These are phyloP conservation scores for Drosophila hawaiiensis DNA, from an alignment of 2,888 invertebrate genomes.

Conservation along the genomic window DNA sequence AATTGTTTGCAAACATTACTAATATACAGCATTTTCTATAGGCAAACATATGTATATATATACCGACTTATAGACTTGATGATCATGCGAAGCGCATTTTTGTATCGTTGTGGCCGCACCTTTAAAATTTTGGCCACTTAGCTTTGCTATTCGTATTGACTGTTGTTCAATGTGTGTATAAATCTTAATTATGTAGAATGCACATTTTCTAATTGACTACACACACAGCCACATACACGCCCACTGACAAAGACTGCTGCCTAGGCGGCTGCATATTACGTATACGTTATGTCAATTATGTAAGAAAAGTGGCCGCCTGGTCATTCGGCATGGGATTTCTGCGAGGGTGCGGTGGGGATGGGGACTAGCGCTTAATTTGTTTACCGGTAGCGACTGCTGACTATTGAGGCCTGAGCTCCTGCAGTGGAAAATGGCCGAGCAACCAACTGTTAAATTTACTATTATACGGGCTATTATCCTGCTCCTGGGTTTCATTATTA, in stretches of 20 bases:
- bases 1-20: not conserved
- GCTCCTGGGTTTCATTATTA: conserved; percentile 64
- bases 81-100: not conserved
- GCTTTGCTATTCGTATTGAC: conserved; percentile 48
- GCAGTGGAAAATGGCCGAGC: conserved; percentile 57
- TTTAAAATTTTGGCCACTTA: conserved; percentile 36
- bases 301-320: conserved; percentile 70
- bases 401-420: conserved; percentile 44
- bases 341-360: not conserved
- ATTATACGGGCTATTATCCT: conserved; percentile 80
- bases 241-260: conserved; percentile 5
- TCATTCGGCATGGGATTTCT: conserved; percentile 54
- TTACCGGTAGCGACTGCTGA: conserved; percentile 60
- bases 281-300: conserved; percentile 77
- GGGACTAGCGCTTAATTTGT: conserved; percentile 72
- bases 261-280: conserved; percentile 62
- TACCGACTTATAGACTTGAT: not conserved
- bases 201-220: conserved; percentile 78
- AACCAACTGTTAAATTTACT: conserved; percentile 80
- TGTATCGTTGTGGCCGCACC: conserved; percentile 18
- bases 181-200: conserved; percentile 80
- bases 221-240: conserved; percentile 21
- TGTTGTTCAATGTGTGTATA: conserved; percentile 67
- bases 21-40: too few relatives aligned
- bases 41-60: too few relatives aligned